Evolutionary conservation across 2,797 vertebrate species (phyloP).

Genomic region (Sebastes minor): DNA sequence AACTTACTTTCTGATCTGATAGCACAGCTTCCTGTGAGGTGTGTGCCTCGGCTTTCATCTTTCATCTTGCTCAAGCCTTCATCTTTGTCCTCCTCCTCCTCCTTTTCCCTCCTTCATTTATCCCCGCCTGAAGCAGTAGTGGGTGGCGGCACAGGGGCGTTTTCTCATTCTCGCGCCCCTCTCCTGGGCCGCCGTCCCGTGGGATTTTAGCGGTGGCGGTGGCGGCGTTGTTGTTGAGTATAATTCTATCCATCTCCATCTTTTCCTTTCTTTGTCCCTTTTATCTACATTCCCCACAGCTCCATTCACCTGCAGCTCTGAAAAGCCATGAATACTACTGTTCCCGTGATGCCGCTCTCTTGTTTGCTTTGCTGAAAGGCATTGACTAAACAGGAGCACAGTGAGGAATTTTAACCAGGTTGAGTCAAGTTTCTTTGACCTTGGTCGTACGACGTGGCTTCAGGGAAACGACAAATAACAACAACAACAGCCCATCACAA

Average conservation of each 20-base stretch:
- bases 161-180: constrained; percentile 26
- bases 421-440: constrained; percentile 50
- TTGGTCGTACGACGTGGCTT: constrained; percentile 14
- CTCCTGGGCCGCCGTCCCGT: background rate
- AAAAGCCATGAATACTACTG: constrained; percentile 1
- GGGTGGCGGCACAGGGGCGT: constrained; percentile 39
- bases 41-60: constrained; percentile 38
- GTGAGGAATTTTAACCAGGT: constrained; percentile 50
- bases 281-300: constrained; percentile 9
- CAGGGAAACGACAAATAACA: constrained; percentile 38
- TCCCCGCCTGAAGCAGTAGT: constrained; percentile 32
- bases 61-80: constrained; percentile 35
- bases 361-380: constrained; percentile 47
- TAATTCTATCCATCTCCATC: constrained; percentile 9
- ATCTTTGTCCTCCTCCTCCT: constrained; percentile 34
- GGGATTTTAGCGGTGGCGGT: constrained; percentile 13
- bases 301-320: constrained; percentile 32
- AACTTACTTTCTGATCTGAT: constrained; percentile 29
- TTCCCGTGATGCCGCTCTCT: constrained; percentile 37
- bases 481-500: constrained; percentile 13
- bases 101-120: constrained; percentile 29
- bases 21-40: constrained; percentile 29
- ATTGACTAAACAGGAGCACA: constrained; percentile 30
- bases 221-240: background rate
- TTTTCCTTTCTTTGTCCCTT: background rate